Evolutionary conservation across 2,113 vertebrate genomes (phyloP).

Genomic region (Lepus americanus): DNA sequence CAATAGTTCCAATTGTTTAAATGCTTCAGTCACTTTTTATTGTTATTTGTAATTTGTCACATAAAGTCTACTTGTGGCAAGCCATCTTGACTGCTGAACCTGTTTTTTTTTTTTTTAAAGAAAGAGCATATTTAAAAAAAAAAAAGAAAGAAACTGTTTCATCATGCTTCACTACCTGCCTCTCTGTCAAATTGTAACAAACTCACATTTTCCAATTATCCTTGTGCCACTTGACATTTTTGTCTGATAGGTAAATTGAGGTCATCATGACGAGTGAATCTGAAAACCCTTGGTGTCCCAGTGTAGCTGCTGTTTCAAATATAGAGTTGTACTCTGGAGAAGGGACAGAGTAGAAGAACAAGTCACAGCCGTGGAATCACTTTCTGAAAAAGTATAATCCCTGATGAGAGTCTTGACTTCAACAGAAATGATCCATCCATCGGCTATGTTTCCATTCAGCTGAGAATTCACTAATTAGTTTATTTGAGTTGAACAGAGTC

Average conservation of each 20-base stretch:
- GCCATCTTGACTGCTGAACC: background rate
- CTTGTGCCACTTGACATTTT: slow-evolving; percentile 75
- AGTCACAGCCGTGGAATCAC: background rate
- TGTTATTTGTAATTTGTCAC: slow-evolving; percentile 47
- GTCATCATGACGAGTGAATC: slow-evolving; percentile 68
- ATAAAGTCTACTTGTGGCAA: background rate
- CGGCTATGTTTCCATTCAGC: background rate
- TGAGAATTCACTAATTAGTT: background rate
- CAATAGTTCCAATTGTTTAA: slow-evolving; percentile 32
- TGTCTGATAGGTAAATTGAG: slow-evolving; percentile 83
- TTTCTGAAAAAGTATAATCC: background rate
- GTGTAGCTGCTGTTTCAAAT: slow-evolving; percentile 46
- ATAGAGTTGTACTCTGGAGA: slow-evolving; percentile 38
- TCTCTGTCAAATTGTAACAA: slow-evolving; percentile 73
- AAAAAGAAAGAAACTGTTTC: slow-evolving; percentile 10
- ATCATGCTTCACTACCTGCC: slow-evolving; percentile 44
- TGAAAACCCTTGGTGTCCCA: slow-evolving; percentile 56
- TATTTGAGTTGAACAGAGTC: background rate
- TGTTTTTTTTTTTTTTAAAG: background rate
- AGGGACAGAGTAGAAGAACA: slow-evolving; percentile 39
- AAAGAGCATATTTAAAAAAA: too few relatives aligned
- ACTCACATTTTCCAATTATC: slow-evolving; percentile 81
- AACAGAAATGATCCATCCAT: slow-evolving; percentile 21
- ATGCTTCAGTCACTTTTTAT: background rate
- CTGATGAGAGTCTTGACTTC: slow-evolving; percentile 20